Evolutionary conservation across 2,888 invertebrate genomes (phyloP).

Genomic region (Phortica magna): DNA sequence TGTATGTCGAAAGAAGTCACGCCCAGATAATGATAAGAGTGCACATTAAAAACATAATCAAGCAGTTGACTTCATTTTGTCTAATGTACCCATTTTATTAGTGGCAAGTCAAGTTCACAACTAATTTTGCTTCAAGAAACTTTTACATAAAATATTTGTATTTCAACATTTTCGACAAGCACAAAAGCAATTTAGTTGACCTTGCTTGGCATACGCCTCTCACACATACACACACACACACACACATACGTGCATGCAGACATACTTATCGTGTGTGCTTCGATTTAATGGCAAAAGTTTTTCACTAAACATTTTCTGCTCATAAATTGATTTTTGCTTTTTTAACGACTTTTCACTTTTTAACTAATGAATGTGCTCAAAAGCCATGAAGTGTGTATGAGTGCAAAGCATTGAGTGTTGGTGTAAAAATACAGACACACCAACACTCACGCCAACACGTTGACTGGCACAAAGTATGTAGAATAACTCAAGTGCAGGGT

Average conservation of each 20-base stretch:
- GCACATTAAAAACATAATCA: background rate
- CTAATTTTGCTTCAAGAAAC: background rate
- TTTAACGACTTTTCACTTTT: slow-evolving; percentile 32
- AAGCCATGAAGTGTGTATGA: background rate
- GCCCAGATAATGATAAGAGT: background rate
- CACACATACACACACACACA: too few relatives aligned
- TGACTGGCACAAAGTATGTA: background rate
- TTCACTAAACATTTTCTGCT: slow-evolving; percentile 26
- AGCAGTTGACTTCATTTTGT: background rate
- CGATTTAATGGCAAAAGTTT: slow-evolving; percentile 32
- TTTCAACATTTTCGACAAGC: background rate
- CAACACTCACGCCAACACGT: background rate
- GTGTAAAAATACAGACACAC: slow-evolving; percentile 1
- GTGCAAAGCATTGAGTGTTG: background rate
- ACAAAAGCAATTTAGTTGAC: background rate
- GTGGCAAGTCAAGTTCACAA: background rate
- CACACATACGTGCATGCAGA: too few relatives aligned
- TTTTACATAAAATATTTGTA: background rate
- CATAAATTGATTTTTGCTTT: slow-evolving; percentile 32
- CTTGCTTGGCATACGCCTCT: background rate
- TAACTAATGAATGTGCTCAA: slow-evolving; percentile 10
- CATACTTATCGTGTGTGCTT: background rate
- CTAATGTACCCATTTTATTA: too few relatives aligned
- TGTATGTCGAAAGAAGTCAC: background rate
- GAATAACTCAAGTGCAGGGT: background rate